Base-by-base conservation (phyloP, 2,113 vertebrate genomes). In the Hippocampus comes region DNA sequence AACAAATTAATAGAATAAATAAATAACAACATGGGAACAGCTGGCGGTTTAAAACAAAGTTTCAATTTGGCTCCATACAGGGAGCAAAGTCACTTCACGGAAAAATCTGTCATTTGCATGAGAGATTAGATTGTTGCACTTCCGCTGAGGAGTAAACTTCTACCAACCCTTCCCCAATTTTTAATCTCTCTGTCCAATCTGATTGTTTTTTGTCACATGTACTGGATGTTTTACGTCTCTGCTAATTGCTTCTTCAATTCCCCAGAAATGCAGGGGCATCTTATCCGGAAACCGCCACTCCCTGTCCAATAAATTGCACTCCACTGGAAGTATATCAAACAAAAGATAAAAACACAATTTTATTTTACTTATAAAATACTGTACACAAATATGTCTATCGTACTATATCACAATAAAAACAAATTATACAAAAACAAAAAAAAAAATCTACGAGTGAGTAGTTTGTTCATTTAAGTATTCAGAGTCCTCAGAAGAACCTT, bases 361-460 rank as follows among this genome's bases (percentile, higher is more conserved):
- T 41, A 59, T 76, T 75, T 71, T 46, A 46, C 66, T 4, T 56
- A 69, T 34, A 75, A 21, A 79, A 73, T 67, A 67, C 67, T 70
- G 3, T 74, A 72, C 46, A 72, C 20, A 68, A 38, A 78, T 15
- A 27, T 18, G 53, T 10, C n/a, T 25, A 66, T 43, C 8, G 4
- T n/a, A 20, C n/a, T 17, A 23, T 38, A 7, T n/a, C 43, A 20
- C 14, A 60, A 27, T 20, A 38, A 64, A 42, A 64, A 64, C 23
- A 27, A 60, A 30, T 18, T 17, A 17, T 3, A 73, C 43, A 57
- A 70, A 69, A 55, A 61, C 48, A 11, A 63, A 11, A 63, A 55
- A 61, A 55, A 11, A 63, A 11, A 63, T 68, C 0, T 61, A 34
- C 1, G 6, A 34, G 27, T 20, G 27, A 34, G 27, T 34, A 34